Conservation (phyloP, 2,888 invertebrate species). For the Osmoderma eremita region DNA sequence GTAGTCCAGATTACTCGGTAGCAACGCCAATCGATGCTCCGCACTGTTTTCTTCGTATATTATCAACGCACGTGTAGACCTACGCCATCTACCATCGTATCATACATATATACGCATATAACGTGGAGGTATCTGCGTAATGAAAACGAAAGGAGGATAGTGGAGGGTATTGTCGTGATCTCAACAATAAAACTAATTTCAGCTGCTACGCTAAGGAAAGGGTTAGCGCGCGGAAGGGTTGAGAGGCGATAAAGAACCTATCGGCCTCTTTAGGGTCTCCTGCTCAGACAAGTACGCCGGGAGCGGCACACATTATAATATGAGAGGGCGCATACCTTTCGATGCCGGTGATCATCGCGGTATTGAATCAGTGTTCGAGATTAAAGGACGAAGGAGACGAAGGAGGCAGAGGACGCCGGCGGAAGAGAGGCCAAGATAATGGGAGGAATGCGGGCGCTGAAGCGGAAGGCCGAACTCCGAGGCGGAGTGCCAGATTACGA, state of each 20-base stretch:
- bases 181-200: slow-evolving; percentile 30
- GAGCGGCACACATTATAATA: slow-evolving; percentile 27
- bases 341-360: slow-evolving; percentile 52
- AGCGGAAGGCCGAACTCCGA: slow-evolving; percentile 58
- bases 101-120: background rate
- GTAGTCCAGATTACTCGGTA: background rate
- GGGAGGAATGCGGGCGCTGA: slow-evolving; percentile 60
- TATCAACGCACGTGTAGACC: background rate
- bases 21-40: slow-evolving; percentile 7
- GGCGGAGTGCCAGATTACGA: slow-evolving; percentile 62
- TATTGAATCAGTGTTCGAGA: slow-evolving; percentile 54
- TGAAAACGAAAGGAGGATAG: slow-evolving; percentile 4
- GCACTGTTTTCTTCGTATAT: background rate
- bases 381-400: slow-evolving; percentile 40
- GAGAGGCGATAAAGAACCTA: slow-evolving; percentile 21
- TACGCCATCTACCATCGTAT: background rate
- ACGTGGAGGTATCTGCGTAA: background rate
- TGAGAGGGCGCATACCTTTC: slow-evolving; percentile 52
- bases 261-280: slow-evolving; percentile 14
- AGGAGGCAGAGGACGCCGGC: slow-evolving; percentile 6
- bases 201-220: slow-evolving; percentile 9
- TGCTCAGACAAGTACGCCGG: background rate
- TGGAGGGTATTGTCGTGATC: slow-evolving; percentile 9
- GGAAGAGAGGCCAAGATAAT: slow-evolving; percentile 52
- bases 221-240: slow-evolving; percentile 12